Conservation (phyloP, 2,888 invertebrate species). For the Euzophera pinguis region DNA sequence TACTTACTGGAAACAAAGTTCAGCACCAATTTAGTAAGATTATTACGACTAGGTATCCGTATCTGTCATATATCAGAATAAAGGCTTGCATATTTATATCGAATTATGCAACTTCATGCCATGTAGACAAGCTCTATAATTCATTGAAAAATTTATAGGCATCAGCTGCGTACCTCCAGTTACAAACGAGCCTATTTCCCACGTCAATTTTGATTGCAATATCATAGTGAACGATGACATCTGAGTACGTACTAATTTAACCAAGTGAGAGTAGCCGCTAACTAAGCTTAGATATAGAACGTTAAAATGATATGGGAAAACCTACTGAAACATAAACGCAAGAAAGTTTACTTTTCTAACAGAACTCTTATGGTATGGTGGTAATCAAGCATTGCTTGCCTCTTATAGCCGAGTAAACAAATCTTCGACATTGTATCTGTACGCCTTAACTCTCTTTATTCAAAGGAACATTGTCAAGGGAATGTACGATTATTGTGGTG, state of each 20-base stretch:
- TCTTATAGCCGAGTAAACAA: constrained; percentile 69
- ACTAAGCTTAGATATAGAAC: constrained; percentile 51
- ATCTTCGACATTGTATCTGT: constrained; percentile 76
- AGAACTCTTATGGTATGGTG: constrained; percentile 28
- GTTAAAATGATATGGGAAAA: constrained; percentile 36
- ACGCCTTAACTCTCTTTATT: constrained; percentile 74
- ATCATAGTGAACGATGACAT: constrained; percentile 74
- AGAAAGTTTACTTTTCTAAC: constrained; percentile 57
- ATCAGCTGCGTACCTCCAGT: constrained; percentile 50
- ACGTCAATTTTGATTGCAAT: constrained; percentile 76
- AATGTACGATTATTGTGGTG: constrained; percentile 75
- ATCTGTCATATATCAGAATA: constrained; percentile 24
- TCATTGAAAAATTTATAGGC: constrained; percentile 71
- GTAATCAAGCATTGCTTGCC: constrained; percentile 65
- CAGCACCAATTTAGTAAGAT: constrained; percentile 13
- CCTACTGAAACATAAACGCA: constrained; percentile 44
- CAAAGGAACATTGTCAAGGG: constrained; percentile 77
- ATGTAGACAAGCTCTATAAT: constrained; percentile 57
- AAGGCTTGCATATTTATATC: constrained; percentile 41
- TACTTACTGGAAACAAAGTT: too few relatives aligned
- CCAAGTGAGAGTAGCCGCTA: constrained; percentile 53
- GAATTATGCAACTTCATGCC: constrained; percentile 61
- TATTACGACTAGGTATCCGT: constrained; percentile 10
- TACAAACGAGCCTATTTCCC: constrained; percentile 77
- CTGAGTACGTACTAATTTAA: constrained; percentile 70